Evolutionary conservation across 2,888 invertebrate species (phyloP).

Genomic region (Lomographa bimaculata): DNA sequence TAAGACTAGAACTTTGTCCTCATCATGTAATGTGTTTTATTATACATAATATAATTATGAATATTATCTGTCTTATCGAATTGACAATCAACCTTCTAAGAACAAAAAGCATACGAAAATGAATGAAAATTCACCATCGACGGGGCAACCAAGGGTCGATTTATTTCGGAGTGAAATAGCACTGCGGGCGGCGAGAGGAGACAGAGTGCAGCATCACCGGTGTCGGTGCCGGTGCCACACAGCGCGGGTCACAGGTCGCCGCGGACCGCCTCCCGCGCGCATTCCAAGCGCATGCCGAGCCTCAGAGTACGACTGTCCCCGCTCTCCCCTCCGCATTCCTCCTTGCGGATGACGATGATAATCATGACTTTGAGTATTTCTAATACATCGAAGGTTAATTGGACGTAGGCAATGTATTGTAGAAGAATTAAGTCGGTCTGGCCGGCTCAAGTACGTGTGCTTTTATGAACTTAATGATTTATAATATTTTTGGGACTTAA

Average conservation of each 20-base stretch:
- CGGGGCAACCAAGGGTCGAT: no score
- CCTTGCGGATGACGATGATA: constrained; percentile 57
- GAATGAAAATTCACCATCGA: no score
- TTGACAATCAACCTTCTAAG: no score
- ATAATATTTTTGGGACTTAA: no score
- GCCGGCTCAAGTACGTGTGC: constrained; percentile 25
- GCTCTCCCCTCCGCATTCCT: constrained; percentile 40
- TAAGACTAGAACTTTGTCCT: no score
- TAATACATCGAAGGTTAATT: constrained; percentile 78
- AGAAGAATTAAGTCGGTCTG: constrained; percentile 63
- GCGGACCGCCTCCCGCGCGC: constrained; percentile 65
- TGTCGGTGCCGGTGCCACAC: constrained; percentile 61
- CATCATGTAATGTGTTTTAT: no score
- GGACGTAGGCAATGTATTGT: constrained; percentile 75
- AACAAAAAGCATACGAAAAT: no score
- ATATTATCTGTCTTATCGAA: no score
- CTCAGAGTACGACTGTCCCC: constrained; percentile 18
- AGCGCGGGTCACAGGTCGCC: constrained; percentile 70
- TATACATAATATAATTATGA: no score
- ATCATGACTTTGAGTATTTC: constrained; percentile 74
- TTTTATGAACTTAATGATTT: no score
- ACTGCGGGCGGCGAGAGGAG: no score
- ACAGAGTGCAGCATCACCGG: constrained; percentile 58
- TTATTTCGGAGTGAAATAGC: no score
- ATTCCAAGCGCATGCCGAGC: constrained; percentile 50